A percentile compares a stretch with the other conserved stretches of the same genome.
phyloP scores from a whole-genome alignment of 2,888 invertebrate genomes.

The Elegia similella region DNA sequence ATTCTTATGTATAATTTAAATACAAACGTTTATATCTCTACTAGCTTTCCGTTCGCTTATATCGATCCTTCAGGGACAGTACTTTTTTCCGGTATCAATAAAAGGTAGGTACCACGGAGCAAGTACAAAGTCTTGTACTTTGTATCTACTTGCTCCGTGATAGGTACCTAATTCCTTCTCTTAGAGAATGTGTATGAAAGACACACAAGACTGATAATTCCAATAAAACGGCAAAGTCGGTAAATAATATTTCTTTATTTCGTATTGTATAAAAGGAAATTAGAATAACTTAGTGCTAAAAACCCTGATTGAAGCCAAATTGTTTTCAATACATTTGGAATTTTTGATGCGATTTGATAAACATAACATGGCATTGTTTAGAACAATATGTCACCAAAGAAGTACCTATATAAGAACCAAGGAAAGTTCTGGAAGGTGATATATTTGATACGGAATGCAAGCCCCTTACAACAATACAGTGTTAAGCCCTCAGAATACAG shows the following conservation, averaged over 20 bases:
- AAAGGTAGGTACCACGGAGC: too few relatives aligned
- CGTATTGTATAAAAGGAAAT: not conserved
- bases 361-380: not conserved
- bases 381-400: not conserved
- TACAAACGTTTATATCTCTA: too few relatives aligned
- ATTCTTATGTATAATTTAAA: too few relatives aligned
- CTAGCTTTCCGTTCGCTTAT: too few relatives aligned
- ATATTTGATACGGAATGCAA: slow-evolving; percentile 1
- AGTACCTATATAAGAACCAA: not conserved
- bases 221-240: not conserved
- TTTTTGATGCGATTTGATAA: not conserved
- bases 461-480: not conserved
- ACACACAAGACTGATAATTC: too few relatives aligned
- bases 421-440: not conserved
- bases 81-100: too few relatives aligned
- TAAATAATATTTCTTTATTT: not conserved
- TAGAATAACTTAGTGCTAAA: not conserved
- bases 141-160: too few relatives aligned
- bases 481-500: too few relatives aligned
- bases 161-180: too few relatives aligned
- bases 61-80: too few relatives aligned
- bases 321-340: not conserved
- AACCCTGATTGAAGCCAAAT: not conserved
- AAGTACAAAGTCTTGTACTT: too few relatives aligned
- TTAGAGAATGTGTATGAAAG: too few relatives aligned